These are phyloP conservation scores for Onchidella celtica DNA, from an alignment of 2,888 invertebrate species.

Conservation along the genomic window DNA sequence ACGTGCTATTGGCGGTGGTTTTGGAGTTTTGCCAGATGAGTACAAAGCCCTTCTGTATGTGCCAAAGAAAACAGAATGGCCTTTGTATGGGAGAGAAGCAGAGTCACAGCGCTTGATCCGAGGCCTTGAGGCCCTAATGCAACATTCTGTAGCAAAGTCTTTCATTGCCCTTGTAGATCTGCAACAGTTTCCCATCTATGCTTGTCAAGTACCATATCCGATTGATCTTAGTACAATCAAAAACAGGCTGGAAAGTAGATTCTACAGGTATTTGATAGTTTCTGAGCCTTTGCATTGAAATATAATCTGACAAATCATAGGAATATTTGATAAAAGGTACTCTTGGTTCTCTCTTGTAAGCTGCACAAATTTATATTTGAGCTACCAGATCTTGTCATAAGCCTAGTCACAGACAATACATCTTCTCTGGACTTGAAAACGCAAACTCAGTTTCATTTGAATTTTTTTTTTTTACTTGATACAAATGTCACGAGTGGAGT, in stretches of 20 bases:
- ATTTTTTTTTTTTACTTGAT: too few relatives aligned
- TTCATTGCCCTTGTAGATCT: slow-evolving; percentile 97
- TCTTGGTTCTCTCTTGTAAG: too few relatives aligned
- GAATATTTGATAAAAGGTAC: too few relatives aligned
- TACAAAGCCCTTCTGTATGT: slow-evolving; percentile 88
- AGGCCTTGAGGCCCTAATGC: slow-evolving; percentile 89
- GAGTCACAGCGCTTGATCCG: slow-evolving; percentile 88
- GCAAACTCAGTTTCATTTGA: too few relatives aligned
- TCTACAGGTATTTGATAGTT: slow-evolving; percentile 84
- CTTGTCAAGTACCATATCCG: slow-evolving; percentile 90
- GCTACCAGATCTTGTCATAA: too few relatives aligned
- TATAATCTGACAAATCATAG: too few relatives aligned
- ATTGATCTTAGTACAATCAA: slow-evolving; percentile 89
- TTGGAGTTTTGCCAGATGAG: slow-evolving; percentile 90
- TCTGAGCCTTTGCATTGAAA: not conserved
- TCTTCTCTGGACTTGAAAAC: too few relatives aligned
- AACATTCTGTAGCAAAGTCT: slow-evolving; percentile 93
- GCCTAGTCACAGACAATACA: too few relatives aligned
- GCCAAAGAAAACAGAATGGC: slow-evolving; percentile 86
- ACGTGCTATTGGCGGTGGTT: slow-evolving; percentile 83
- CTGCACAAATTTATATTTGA: too few relatives aligned
- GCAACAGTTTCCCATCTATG: slow-evolving; percentile 93
- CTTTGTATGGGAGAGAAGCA: slow-evolving; percentile 88
- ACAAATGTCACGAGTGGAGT: too few relatives aligned
- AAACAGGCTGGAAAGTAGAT: slow-evolving; percentile 84